Evolutionary conservation across 2,888 invertebrate genomes (phyloP).

Genomic region (Hirtodrosophila trivittata): DNA sequence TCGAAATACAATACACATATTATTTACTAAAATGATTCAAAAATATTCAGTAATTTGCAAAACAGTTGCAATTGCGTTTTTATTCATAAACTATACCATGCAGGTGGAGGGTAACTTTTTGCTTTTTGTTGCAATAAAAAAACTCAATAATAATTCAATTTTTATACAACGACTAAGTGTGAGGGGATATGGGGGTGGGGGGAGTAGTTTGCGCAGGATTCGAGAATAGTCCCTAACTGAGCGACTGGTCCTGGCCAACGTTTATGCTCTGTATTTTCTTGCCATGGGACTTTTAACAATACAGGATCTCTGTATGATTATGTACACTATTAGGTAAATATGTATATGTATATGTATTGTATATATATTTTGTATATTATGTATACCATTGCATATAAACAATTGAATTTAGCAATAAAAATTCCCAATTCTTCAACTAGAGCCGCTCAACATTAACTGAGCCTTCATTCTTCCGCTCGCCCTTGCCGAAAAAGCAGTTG

Average conservation of each 20-base stretch:
- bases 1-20: constrained; percentile 73
- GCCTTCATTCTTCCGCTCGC: constrained; percentile 44
- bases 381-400: constrained; percentile 80
- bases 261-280: constrained; percentile 13
- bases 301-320: constrained; percentile 31
- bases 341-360: constrained; percentile 30
- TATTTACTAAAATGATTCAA: constrained; percentile 71
- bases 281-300: constrained; percentile 35
- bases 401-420: constrained; percentile 78
- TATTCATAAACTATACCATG: constrained; percentile 35
- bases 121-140: constrained; percentile 31
- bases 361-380: constrained; percentile 51
- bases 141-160: constrained; percentile 59
- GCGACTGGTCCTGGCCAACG: constrained; percentile 32
- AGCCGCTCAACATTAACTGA: constrained; percentile 72
- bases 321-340: constrained; percentile 58
- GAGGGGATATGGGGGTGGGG: not conserved
- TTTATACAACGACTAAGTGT: constrained; percentile 57
- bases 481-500: constrained; percentile 60
- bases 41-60: constrained; percentile 71
- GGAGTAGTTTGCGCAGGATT: constrained; percentile 25
- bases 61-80: constrained; percentile 41
- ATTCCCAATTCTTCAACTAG: constrained; percentile 63
- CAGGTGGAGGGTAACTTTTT: constrained; percentile 41
- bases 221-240: constrained; percentile 35